Evolutionary conservation across 2,797 vertebrate species (phyloP).

Genomic region (Catostomus latipinnis): DNA sequence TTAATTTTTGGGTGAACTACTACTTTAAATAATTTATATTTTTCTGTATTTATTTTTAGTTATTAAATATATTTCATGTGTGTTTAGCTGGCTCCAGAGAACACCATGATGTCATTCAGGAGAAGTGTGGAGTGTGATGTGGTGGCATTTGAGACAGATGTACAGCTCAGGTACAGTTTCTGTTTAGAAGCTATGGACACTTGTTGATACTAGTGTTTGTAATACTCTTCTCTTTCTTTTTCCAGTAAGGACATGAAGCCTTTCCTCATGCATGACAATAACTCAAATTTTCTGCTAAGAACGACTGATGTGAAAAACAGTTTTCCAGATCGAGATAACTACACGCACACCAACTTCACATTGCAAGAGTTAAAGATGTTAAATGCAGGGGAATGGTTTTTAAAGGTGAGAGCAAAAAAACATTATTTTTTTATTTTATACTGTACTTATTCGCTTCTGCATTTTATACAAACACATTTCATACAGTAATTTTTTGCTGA

Average conservation of each 20-base stretch:
- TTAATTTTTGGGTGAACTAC: too few relatives aligned
- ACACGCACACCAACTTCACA: constrained; percentile 74
- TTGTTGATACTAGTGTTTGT: background rate
- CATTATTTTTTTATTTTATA: background rate
- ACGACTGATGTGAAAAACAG: constrained; percentile 83
- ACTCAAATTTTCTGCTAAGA: constrained; percentile 75
- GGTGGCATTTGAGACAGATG: constrained; percentile 89
- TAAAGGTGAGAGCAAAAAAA: constrained; percentile 80
- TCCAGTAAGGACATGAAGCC: constrained; percentile 83
- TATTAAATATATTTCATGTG: background rate
- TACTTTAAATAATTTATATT: too few relatives aligned
- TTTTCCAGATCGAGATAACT: constrained; percentile 68
- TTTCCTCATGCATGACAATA: constrained; percentile 92
- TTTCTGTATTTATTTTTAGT: too few relatives aligned
- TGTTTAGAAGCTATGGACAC: background rate
- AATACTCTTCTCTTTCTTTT: background rate
- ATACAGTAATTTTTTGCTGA: too few relatives aligned
- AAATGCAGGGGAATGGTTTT: constrained; percentile 91
- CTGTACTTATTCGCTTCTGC: too few relatives aligned
- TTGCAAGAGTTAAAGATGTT: constrained; percentile 81
- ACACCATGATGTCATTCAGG: constrained; percentile 93
- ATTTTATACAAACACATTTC: too few relatives aligned
- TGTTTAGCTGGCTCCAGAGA: constrained; percentile 91
- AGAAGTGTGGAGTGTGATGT: constrained; percentile 81
- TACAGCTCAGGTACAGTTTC: constrained; percentile 88